A percentile compares a stretch with the other conserved stretches of the same genome.
phyloP scores from a whole-genome alignment of 2,888 invertebrate species.

The Galeopsomyia nigrocyanea region DNA sequence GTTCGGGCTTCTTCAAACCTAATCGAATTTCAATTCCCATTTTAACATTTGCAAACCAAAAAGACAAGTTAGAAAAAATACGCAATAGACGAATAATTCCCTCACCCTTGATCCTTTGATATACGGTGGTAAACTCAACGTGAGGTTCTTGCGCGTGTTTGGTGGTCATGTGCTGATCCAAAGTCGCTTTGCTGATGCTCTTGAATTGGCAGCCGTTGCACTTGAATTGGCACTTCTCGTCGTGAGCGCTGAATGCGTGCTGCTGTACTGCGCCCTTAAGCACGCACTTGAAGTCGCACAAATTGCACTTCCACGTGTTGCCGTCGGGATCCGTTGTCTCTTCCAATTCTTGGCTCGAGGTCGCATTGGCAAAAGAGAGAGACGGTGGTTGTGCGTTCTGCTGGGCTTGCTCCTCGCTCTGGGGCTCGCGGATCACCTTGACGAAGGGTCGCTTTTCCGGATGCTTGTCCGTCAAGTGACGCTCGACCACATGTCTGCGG shows the following conservation, averaged over 20 bases:
- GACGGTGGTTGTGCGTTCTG: neutral
- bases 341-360: slow-evolving; percentile 53
- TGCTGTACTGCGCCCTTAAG: slow-evolving; percentile 74
- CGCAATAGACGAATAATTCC: slow-evolving; percentile 28
- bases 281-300: slow-evolving; percentile 76
- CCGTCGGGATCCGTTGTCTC: slow-evolving; percentile 66
- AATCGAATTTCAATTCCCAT: neutral
- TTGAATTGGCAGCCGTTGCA: slow-evolving; percentile 79
- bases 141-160: slow-evolving; percentile 71
- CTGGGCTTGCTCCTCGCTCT: slow-evolving; percentile 52
- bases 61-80: too few species aligned
- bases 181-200: slow-evolving; percentile 71
- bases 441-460: slow-evolving; percentile 70
- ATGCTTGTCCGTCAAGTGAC: slow-evolving; percentile 77
- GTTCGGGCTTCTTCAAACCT: slow-evolving; percentile 41
- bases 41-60: neutral
- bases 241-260: slow-evolving; percentile 75
- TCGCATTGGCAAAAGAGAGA: neutral
- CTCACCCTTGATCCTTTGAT: slow-evolving; percentile 69
- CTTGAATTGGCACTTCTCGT: slow-evolving; percentile 78
- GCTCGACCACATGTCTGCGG: slow-evolving; percentile 72
- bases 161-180: slow-evolving; percentile 74
- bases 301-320: slow-evolving; percentile 79
- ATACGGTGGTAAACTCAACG: slow-evolving; percentile 66
- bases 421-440: slow-evolving; percentile 69